Percentiles rank a stretch among this genome's conserved stretches.
Evolutionary conservation across 2,888 invertebrate genomes (phyloP).

Genomic region (Boloria selene): DNA sequence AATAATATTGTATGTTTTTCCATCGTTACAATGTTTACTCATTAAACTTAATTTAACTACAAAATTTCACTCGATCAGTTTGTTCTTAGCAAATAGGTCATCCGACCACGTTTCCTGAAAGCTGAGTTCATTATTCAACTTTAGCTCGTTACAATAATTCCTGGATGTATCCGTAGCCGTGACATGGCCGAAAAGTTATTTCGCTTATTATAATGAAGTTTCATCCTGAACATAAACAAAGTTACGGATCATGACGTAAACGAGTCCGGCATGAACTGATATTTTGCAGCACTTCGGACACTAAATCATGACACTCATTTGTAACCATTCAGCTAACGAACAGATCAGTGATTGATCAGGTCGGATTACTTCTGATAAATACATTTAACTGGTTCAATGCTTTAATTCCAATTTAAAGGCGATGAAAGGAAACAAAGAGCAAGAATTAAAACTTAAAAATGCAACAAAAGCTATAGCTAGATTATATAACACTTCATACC

Average conservation of each 20-base stretch:
- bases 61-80: conserved; percentile 19
- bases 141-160: conserved; percentile 39
- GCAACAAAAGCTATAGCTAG: no score
- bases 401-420: conserved; percentile 41
- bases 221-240: conserved; percentile 47
- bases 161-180: conserved; percentile 26
- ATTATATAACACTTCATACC: no score
- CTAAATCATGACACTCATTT: conserved; percentile 73
- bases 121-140: conserved; percentile 28
- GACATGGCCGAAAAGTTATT: conserved; percentile 37
- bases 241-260: conserved; percentile 64
- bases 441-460: not conserved
- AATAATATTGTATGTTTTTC: not conserved
- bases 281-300: conserved; percentile 61
- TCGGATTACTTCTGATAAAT: conserved; percentile 54
- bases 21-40: conserved; percentile 1
- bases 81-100: conserved; percentile 19
- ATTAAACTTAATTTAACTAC: conserved; percentile 13
- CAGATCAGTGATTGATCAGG: conserved; percentile 60
- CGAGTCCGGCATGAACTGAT: conserved; percentile 55
- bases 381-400: conserved; percentile 44
- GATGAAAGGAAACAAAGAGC: not conserved
- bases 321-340: conserved; percentile 70
- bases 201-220: conserved; percentile 44
- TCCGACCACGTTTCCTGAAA: conserved; percentile 25